Base-by-base conservation (phyloP, 2,888 invertebrate genomes). In the Eugnorisma glareosa region DNA sequence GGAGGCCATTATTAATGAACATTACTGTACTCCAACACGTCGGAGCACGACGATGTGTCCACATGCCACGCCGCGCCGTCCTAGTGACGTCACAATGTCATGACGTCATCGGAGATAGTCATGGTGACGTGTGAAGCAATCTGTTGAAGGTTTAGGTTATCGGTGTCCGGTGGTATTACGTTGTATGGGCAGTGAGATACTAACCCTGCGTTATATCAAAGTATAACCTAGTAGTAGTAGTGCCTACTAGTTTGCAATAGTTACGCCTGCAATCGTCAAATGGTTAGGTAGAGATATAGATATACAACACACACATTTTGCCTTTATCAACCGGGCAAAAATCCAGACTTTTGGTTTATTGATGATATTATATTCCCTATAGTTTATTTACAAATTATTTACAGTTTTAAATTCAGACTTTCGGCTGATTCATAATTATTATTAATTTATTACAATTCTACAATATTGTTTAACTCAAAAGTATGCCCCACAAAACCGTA, bases 101-200 rank as follows among this genome's bases (percentile, higher is more conserved):
- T 66, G 64, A 66, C 73, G 64, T 80, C 64, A 72, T 48, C 64
- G 40, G 40, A 72, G 48, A 73, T 43, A 43, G 48, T 51, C 35
- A 67, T 6, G n/a, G 15, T 67, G 45, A 45, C 15, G 24, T 54
- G 51, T 6, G 43, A 54, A n/a, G 37, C 45, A 61, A 67, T 61
- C 67, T 67, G 74, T 66, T 59, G 43, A 43, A 35, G 18, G 66
- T 15, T 72, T 67, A 64, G 31, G 71, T 59, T 48, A 28, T 31
- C 24, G 48, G 15, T 64, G 31, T 70, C 15, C 6, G 8, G 31
- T 48, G 11, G 24, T 8, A 48, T 8, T 64, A n/a, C 54, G 63
- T 15, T 45, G n/a, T 43, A 24, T 11, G 15, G 54, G 31, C 8
- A 13, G 13, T 54, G 31, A 73, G n/a, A 18, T 15, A 35, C 28